Percentiles rank a stretch among this genome's conserved stretches.
These are phyloP conservation scores for Aldrovandia affinis DNA, from an alignment of 2,797 vertebrate genomes.

Conservation along the genomic window DNA sequence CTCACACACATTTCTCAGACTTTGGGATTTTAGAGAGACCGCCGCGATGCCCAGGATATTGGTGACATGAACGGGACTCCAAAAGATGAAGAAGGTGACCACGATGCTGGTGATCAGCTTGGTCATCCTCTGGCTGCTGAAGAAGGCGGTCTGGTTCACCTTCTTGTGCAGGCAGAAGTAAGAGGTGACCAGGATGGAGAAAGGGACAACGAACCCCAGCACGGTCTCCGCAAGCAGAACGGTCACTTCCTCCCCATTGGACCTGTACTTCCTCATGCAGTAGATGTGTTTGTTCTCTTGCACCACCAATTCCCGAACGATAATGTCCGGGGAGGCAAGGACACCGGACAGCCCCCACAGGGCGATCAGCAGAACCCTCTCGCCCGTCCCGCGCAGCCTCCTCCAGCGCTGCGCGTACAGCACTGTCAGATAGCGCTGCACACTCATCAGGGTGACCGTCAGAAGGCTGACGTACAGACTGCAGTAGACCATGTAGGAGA, in stretches of 20 bases:
- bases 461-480: slow-evolving; percentile 43
- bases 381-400: slow-evolving; percentile 28
- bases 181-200: slow-evolving; percentile 29
- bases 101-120: slow-evolving; percentile 42
- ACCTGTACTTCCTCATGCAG: slow-evolving; percentile 25
- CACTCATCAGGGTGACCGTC: slow-evolving; percentile 44
- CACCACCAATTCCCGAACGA: not conserved
- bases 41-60: slow-evolving; percentile 34
- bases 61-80: slow-evolving; percentile 33
- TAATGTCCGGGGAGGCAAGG: slow-evolving; percentile 28
- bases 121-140: slow-evolving; percentile 35
- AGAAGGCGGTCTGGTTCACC: slow-evolving; percentile 40
- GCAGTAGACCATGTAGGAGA: slow-evolving; percentile 38
- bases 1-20: not conserved
- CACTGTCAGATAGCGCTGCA: slow-evolving; percentile 45
- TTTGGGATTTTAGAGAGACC: not conserved
- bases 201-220: slow-evolving; percentile 40
- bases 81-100: slow-evolving; percentile 40
- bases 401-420: slow-evolving; percentile 30
- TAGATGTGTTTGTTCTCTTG: not conserved
- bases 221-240: slow-evolving; percentile 39
- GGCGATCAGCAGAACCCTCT: slow-evolving; percentile 33
- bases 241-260: not conserved
- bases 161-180: slow-evolving; percentile 39
- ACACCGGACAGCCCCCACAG: slow-evolving; percentile 38